Evolutionary conservation across 2,113 vertebrate genomes (phyloP), one percentile per base, ranked within the genome.

Genomic region (Corythoichthys intestinalis): DNA sequence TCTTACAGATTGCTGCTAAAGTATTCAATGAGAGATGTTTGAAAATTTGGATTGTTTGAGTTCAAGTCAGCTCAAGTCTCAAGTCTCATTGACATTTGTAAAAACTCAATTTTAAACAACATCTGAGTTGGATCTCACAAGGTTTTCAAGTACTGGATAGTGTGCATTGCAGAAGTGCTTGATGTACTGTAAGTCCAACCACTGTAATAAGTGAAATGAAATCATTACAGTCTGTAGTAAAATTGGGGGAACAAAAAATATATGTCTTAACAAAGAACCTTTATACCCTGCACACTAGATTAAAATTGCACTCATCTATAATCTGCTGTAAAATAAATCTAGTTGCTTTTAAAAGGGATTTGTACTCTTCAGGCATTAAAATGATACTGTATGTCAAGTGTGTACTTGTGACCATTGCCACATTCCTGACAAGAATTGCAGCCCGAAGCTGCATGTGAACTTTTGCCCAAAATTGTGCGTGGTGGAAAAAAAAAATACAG

Each of bases 1-100:
- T 41, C 50, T 73, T 81, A 12, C 65, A 11, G 17, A 60, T 38
- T 38, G 67, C 61, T 66, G 65, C 61, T 69, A 14, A 63, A 46
- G 13, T 61, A 13, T 6, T 54, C 4, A 11, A n/a, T 38, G 44
- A 37, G 66, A 50, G 37, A 39, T 15, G 8, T 41, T 57, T 1
- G 39, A 59, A 47, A 35, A 63, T 20, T 34, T 63, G 4, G 4
- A 34, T 63, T 34, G 41, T 4, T 44, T 44, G 41, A 44, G 41
- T 44, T 44, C 20, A 28, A 28, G 20, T 28, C 20, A 28, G 41
- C 9, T 44, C 41, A 44, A 44, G 6, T 44, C 41, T 44, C 41
- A 44, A 44, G 4, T 44, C 6, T 44, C 41, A 44, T 44, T 44
- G 41, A 44, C 6, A 8, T 44, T 7, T 44, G 9, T 2, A 44